A percentile compares a stretch with the other conserved stretches of the same genome.
These are phyloP conservation scores for Chloropsis cyanopogon DNA, from an alignment of 2,113 vertebrate species.

Conservation along the genomic window DNA sequence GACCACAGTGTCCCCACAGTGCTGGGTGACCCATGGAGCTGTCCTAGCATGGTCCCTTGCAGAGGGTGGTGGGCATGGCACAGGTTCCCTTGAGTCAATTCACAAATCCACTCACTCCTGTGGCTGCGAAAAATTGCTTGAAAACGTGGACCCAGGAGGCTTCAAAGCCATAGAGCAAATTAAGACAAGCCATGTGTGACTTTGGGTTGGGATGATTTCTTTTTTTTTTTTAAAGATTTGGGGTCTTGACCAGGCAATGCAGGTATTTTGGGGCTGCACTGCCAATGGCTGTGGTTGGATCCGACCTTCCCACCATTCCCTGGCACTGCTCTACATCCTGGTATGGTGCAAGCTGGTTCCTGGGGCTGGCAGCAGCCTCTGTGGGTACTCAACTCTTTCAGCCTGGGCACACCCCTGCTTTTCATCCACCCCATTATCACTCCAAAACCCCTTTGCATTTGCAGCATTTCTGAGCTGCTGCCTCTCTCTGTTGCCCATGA, in stretches of 20 bases:
- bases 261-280: background rate
- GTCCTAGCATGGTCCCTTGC: rapidly evolving
- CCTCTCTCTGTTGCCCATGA: rapidly evolving
- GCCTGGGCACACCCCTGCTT: background rate
- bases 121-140: background rate
- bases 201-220: background rate
- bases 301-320: background rate
- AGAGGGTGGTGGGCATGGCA: rapidly evolving
- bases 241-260: background rate
- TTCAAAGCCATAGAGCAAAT: conserved; percentile 30
- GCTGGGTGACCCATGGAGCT: rapidly evolving
- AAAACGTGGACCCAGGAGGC: background rate
- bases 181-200: background rate
- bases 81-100: background rate
- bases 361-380: background rate
- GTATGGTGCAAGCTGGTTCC: background rate
- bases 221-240: background rate
- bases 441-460: background rate
- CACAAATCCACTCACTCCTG: rapidly evolving
- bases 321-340: background rate
- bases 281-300: rapidly evolving
- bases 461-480: background rate
- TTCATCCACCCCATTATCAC: background rate
- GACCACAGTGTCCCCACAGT: background rate
- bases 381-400: rapidly evolving